A percentile compares a stretch with the other conserved stretches of the same genome.
Conservation (phyloP, 2,888 invertebrate genomes). For the Erynnis tages region DNA sequence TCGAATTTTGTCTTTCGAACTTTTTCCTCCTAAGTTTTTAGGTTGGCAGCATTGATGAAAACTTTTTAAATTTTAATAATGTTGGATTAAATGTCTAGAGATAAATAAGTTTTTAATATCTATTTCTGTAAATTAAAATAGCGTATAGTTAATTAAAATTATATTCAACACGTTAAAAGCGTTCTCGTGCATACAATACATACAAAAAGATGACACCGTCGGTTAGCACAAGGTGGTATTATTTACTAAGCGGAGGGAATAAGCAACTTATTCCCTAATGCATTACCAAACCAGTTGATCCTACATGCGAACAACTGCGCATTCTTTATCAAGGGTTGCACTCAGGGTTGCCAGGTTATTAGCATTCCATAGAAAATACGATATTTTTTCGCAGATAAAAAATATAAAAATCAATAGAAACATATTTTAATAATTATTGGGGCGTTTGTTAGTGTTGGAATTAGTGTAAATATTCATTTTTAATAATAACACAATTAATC, state of each 20-base stretch:
- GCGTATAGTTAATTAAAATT: conserved; percentile 31
- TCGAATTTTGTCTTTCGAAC: conserved; percentile 21
- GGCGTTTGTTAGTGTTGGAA: no score
- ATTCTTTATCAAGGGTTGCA: conserved; percentile 72
- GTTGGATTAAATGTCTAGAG: no score
- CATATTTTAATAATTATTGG: no score
- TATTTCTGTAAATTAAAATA: no score
- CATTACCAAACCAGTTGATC: conserved; percentile 65
- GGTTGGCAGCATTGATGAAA: neutral
- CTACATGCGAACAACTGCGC: conserved; percentile 71
- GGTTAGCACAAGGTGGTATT: conserved; percentile 38
- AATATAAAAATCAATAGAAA: no score
- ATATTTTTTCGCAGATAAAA: neutral
- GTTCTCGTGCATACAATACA: conserved; percentile 4
- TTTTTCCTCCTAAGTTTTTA: conserved; percentile 2
- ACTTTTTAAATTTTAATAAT: no score
- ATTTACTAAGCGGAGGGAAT: conserved; percentile 38
- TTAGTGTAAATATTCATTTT: no score
- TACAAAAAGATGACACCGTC: conserved; percentile 21
- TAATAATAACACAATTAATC: no score
- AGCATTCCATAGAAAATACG: neutral
- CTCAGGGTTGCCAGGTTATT: conserved; percentile 28
- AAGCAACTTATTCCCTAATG: conserved; percentile 46
- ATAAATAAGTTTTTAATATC: no score
- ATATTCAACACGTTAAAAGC: conserved; percentile 16